phyloP scores from a whole-genome alignment of 2,888 invertebrate species.

The Ecdyonurus torrentis region DNA sequence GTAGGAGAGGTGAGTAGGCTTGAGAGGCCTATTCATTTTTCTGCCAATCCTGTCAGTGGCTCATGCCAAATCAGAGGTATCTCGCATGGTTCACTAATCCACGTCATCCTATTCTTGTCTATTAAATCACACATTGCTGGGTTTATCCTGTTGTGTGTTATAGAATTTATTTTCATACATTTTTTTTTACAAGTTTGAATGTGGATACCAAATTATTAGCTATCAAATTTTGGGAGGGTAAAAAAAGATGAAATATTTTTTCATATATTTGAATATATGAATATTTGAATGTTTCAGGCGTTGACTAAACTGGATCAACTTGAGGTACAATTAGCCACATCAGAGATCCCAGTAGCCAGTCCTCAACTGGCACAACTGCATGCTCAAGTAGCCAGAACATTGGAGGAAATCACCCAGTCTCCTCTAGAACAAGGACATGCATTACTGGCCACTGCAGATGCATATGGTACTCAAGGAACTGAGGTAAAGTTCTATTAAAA shows the following conservation, averaged over 20 bases:
- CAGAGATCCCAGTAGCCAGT: conserved; percentile 45
- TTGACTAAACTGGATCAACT: conserved; percentile 53
- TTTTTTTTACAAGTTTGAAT: too few species aligned
- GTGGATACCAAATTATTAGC: too few species aligned
- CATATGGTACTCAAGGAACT: conserved; percentile 38
- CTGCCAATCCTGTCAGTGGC: too few species aligned
- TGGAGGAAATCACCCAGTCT: conserved; percentile 46
- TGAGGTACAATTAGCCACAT: conserved; percentile 50
- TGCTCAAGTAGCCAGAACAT: conserved; percentile 42
- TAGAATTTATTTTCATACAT: too few species aligned
- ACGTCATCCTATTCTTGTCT: too few species aligned
- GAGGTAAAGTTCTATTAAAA: conserved; percentile 32
- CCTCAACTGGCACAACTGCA: conserved; percentile 48
- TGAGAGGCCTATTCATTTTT: too few species aligned
- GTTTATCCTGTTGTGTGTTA: too few species aligned
- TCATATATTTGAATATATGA: too few species aligned
- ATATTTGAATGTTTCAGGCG: conserved; percentile 31
- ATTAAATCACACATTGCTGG: too few species aligned
- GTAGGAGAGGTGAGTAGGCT: too few species aligned
- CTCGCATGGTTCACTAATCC: too few species aligned
- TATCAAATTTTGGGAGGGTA: not conserved
- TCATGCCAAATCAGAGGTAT: too few species aligned
- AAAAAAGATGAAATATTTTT: not conserved
- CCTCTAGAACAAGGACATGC: conserved; percentile 55
- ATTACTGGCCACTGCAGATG: conserved; percentile 48